Conservation (phyloP, 2,113 vertebrate species). For the Tretioscincus oriximinensis region DNA sequence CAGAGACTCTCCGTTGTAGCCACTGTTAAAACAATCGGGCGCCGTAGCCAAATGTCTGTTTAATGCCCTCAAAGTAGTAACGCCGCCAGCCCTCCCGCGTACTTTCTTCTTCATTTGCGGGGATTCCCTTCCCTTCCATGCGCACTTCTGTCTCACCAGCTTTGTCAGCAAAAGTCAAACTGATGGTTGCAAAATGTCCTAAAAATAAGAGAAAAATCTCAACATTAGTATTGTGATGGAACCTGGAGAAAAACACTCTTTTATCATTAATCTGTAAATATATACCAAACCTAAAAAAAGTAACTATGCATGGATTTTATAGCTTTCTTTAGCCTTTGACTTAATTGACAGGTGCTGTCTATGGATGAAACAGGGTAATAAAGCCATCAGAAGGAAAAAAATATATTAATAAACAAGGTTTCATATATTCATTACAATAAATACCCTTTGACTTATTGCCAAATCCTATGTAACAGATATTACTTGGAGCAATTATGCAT, state of each 20-base stretch:
- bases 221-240: conserved; percentile 11
- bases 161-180: conserved; percentile 79
- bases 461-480: too few species aligned
- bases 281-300: not conserved
- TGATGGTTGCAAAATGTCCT: conserved; percentile 89
- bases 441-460: too few species aligned
- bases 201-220: conserved; percentile 24
- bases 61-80: conserved; percentile 93
- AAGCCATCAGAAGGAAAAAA: too few species aligned
- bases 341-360: too few species aligned
- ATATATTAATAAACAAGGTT: too few species aligned
- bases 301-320: too few species aligned
- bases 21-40: conserved; percentile 82
- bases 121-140: conserved; percentile 84
- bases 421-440: too few species aligned
- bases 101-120: conserved; percentile 83
- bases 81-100: conserved; percentile 90
- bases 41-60: conserved; percentile 92
- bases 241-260: too few species aligned
- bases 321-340: too few species aligned
- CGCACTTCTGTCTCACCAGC: conserved; percentile 82
- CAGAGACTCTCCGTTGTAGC: conserved; percentile 36
- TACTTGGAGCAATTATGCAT: too few species aligned
- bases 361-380: too few species aligned
- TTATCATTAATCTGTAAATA: too few species aligned